Base-by-base conservation (phyloP, 1,140 invertebrate species). In the Zaprionus taronus region DNA sequence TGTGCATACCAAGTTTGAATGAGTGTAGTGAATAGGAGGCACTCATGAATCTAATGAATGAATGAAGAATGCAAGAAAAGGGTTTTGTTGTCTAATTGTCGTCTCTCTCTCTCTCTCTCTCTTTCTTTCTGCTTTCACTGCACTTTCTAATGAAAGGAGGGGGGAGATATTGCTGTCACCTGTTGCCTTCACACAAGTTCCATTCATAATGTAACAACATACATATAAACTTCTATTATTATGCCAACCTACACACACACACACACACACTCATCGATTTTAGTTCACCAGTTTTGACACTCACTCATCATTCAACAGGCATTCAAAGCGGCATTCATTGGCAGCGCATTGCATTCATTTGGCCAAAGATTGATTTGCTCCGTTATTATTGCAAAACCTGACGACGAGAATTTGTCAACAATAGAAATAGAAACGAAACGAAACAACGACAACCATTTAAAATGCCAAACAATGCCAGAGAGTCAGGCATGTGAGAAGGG, bases 61-160 rank as follows among this genome's bases (percentile, higher is more conserved):
- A 22, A 28, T 28, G 20, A 22, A 58, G 67, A 58, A 63, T 38
- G 66, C 41, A 78, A 85, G 79, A 79, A 86, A 85, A 86, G 79
- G 83, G 83, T 86, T 86, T 87, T 86, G 72, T 86, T 86, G 72
- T 82, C 80, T 72, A 86, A 87, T 86, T 86, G 67, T 71, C 34
- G 53, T 31, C 28, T 31, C 28, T 31, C 28, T 9, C 11, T 51
- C 47, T 9, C 11, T 51, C 47, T 26, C 3, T 9, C 4, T 51
- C 47, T 26, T 5, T 9, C 4, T 24, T 20, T 51, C 79, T 62
- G 84, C 84, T 89, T 89, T 87, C 84, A 87, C 84, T 89, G 84
- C 79, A 89, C 84, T 87, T 87, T 87, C 84, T 83, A 87, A 89
- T 72, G 58, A 38, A 49, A 55, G 36, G 51, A n/a, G 6, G 12